Percentiles rank a stretch among this genome's conserved stretches.
These are phyloP conservation scores for Melanchra persicariae DNA, from an alignment of 2,888 invertebrate species.

Conservation along the genomic window DNA sequence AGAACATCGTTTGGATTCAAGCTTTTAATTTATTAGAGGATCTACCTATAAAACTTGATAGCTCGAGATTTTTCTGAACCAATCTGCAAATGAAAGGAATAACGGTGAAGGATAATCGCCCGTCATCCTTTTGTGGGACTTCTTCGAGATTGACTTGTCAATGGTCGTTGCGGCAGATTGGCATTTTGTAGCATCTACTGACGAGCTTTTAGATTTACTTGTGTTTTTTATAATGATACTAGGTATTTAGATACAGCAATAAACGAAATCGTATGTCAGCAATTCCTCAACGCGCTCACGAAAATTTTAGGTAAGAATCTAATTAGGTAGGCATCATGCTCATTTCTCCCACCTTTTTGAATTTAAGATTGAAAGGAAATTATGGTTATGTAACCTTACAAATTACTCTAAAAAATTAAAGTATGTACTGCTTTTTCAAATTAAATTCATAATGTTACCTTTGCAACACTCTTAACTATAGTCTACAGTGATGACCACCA, in stretches of 20 bases:
- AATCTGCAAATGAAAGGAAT: conserved; percentile 50
- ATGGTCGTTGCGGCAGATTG: conserved; percentile 14
- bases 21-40: conserved; percentile 16
- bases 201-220: neutral
- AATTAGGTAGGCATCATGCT: no score
- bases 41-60: conserved; percentile 43
- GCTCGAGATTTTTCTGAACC: conserved; percentile 41
- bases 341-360: no score
- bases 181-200: neutral
- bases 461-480: no score
- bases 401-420: no score
- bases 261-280: neutral
- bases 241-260: neutral
- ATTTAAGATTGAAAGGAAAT: no score
- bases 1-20: conserved; percentile 36
- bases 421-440: no score
- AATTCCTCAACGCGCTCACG: no score
- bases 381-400: no score
- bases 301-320: no score
- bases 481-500: no score
- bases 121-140: conserved; percentile 28
- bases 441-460: no score
- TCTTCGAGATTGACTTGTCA: conserved; percentile 19
- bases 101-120: conserved; percentile 19
- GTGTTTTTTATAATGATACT: neutral